A percentile compares a stretch with the other conserved stretches of the same genome.
Conservation (phyloP, 2,888 invertebrate species). For the Chloroclysta siterata region DNA sequence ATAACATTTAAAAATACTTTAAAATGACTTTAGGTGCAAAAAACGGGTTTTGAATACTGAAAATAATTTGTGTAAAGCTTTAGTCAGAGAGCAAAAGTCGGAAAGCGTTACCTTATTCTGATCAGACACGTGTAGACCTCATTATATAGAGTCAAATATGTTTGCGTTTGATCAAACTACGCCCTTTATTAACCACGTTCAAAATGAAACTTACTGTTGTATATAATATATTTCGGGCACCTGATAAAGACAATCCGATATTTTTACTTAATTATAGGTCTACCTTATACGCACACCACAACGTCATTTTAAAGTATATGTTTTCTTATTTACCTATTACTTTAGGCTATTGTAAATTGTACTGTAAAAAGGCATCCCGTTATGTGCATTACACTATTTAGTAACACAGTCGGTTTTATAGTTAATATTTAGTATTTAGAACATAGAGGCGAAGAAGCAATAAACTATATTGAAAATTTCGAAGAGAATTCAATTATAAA, state of each 20-base stretch:
- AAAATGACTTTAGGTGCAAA: constrained; percentile 41
- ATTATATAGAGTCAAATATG: background rate
- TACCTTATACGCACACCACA: constrained; percentile 38
- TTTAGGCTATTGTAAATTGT: constrained; percentile 83
- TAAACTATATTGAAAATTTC: constrained; percentile 60
- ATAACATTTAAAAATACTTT: constrained; percentile 36
- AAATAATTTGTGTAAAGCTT: constrained; percentile 33
- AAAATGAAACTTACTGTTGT: constrained; percentile 4
- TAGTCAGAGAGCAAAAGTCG: constrained; percentile 34
- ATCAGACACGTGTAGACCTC: background rate
- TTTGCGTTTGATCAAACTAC: constrained; percentile 4
- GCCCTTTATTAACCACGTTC: background rate
- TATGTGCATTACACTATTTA: constrained; percentile 77
- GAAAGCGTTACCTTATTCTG: background rate
- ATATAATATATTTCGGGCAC: constrained; percentile 25
- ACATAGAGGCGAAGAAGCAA: constrained; percentile 72
- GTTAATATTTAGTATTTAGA: constrained; percentile 56
- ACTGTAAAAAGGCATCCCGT: constrained; percentile 85
- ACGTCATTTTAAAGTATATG: constrained; percentile 60
- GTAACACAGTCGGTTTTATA: constrained; percentile 78
- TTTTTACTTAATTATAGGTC: constrained; percentile 1
- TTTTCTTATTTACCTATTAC: constrained; percentile 69
- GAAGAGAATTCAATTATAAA: constrained; percentile 49
- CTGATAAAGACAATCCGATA: constrained; percentile 25
- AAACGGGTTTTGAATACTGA: constrained; percentile 38